A percentile compares a stretch with the other conserved stretches of the same genome.
Evolutionary conservation across 1,140 invertebrate species (phyloP).

Genomic region (Dinoponera quadriceps): DNA sequence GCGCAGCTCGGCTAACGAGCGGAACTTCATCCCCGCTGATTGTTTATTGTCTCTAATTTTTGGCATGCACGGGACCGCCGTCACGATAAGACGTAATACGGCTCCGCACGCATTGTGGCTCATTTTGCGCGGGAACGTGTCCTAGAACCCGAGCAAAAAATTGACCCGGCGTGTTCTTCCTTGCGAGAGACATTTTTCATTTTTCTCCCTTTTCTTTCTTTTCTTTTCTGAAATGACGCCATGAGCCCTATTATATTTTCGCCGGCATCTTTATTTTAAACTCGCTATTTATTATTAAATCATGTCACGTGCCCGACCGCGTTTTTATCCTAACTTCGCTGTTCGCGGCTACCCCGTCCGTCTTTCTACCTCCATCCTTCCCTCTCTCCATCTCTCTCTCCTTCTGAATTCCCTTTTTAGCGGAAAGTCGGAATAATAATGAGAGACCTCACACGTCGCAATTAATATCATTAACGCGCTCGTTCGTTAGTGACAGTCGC

Average conservation of each 20-base stretch:
- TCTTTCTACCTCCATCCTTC: too few relatives aligned
- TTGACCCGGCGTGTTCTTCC: too few relatives aligned
- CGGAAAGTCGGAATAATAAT: background rate
- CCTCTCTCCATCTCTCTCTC: too few relatives aligned
- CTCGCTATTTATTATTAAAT: constrained; percentile 6
- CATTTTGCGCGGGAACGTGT: background rate
- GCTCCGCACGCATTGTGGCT: background rate
- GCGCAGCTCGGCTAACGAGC: constrained; percentile 27
- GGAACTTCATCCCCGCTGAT: constrained; percentile 5
- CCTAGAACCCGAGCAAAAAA: background rate
- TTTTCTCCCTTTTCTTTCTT: too few relatives aligned
- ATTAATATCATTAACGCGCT: constrained; percentile 33
- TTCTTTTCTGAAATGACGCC: background rate
- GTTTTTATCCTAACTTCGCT: too few relatives aligned
- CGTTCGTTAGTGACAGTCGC: constrained; percentile 12
- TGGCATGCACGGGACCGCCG: background rate
- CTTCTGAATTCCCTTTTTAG: background rate
- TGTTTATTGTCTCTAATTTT: constrained; percentile 40
- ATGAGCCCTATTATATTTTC: background rate
- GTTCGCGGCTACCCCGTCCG: too few relatives aligned
- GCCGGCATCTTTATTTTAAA: background rate
- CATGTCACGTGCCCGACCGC: too few relatives aligned
- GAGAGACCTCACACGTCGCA: background rate
- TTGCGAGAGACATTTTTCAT: too few relatives aligned
- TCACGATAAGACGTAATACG: background rate